Evolutionary conservation across 2,113 vertebrate genomes (phyloP).

Genomic region (Carollia perspicillata): DNA sequence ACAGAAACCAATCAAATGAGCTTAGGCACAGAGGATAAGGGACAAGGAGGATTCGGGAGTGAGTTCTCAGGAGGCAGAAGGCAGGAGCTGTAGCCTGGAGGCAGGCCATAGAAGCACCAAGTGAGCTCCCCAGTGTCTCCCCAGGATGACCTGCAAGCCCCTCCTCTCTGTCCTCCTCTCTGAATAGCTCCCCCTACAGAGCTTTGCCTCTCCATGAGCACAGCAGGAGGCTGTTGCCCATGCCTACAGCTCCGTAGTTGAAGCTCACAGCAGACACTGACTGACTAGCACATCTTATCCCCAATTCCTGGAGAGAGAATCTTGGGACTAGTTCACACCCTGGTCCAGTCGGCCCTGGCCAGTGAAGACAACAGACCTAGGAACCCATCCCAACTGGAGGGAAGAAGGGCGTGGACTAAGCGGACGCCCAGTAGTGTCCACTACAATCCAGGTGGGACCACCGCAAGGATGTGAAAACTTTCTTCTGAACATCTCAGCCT

Average conservation of each 20-base stretch:
- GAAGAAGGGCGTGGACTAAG: neutral
- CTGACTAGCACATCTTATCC: neutral
- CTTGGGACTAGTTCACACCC: neutral
- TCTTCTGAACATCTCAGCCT: neutral
- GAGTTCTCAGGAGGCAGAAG: neutral
- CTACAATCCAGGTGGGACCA: neutral
- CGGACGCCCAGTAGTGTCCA: neutral
- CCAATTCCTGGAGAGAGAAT: neutral
- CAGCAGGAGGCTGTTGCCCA: neutral
- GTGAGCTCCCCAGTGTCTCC: neutral
- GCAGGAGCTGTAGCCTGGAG: too few relatives aligned
- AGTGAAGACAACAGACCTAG: neutral
- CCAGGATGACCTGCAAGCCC: fast-evolving
- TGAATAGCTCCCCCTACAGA: fast-evolving
- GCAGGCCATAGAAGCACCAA: neutral
- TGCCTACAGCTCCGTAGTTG: neutral
- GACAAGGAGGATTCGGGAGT: neutral
- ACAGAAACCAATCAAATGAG: neutral
- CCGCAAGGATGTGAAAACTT: neutral
- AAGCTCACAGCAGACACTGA: neutral
- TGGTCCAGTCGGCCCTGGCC: neutral
- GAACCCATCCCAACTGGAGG: too few relatives aligned
- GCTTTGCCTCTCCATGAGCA: too few relatives aligned
- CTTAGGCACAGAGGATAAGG: neutral
- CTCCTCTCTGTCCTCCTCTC: neutral